Base-by-base conservation (phyloP, 1,140 invertebrate genomes). In the Leptinotarsa lineolata region DNA sequence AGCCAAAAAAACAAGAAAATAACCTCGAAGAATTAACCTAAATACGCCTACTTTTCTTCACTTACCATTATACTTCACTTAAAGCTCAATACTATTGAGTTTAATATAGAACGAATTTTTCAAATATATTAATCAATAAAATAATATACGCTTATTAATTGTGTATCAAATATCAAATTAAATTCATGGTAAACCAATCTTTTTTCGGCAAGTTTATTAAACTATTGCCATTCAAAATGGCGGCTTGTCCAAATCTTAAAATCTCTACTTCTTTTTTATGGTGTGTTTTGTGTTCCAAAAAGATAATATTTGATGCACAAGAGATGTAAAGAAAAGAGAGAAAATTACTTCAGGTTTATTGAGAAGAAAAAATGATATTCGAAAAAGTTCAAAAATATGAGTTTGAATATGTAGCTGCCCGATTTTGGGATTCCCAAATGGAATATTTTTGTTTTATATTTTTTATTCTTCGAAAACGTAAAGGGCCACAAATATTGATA, bases 21-120 rank as follows among this genome's bases (percentile, higher is more conserved):
- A 71, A 71, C 69, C 69, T 71, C 48, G 30, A 61, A 58, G 46
- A 69, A 58, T 54, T 54, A 54, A 54, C 48, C 48, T 54, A 54
- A 54, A 71, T 71, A 71, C 69, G 69, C 69, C 69, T 71, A 71
- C 68, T 70, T 70, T 59, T 46, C n/a, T 48, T 21, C 3, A 58
- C 69, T 71, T 64, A 71, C 69, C 69, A 71, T 71, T 63, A 63
- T 71, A 71, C 44, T 71, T 63, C 22, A 21, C 58, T 63, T 20
- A 20, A 22, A 20, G 20, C 24, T 63, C 20, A 22, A 63, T 63
- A 63, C 20, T 63, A 15, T 6, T 59, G 58, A 59, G 2, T 59
- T n/a, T 0, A 59, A n/a, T 20, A 59, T 20, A 59, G 58, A n/a
- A n/a, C 11, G 58, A 20, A n/a, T 59, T 59, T 20, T 4, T 59